A percentile compares a stretch with the other conserved stretches of the same genome.
phyloP scores from a whole-genome alignment of 2,888 invertebrate genomes.

The Cataglyphis albicans region DNA sequence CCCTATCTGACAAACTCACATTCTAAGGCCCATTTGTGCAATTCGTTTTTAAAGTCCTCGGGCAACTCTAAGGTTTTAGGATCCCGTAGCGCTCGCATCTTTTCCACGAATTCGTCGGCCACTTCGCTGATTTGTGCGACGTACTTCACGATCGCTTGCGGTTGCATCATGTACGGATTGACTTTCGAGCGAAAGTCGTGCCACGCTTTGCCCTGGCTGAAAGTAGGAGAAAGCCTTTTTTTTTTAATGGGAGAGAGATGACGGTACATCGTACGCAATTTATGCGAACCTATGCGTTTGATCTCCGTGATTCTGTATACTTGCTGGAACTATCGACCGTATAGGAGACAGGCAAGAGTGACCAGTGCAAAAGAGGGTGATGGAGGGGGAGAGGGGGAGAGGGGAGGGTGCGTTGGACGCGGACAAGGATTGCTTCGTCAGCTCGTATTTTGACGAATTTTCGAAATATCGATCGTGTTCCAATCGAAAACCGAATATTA shows the following conservation, averaged over 20 bases:
- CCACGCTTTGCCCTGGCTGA: constrained; percentile 95
- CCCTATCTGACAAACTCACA: constrained; percentile 88
- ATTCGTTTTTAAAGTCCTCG: constrained; percentile 90
- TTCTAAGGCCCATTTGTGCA: constrained; percentile 94
- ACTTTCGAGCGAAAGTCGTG: constrained; percentile 94
- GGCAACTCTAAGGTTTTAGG: constrained; percentile 88
- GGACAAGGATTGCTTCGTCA: constrained; percentile 47
- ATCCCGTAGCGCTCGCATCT: constrained; percentile 86
- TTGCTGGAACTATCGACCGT: constrained; percentile 50
- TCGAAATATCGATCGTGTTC: constrained; percentile 44
- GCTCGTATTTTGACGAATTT: constrained; percentile 55
- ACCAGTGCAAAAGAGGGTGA: not conserved
- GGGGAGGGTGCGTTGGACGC: not conserved
- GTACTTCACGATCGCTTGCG: constrained; percentile 92
- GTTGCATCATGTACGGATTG: constrained; percentile 93
- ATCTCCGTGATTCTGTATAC: constrained; percentile 25
- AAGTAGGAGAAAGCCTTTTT: constrained; percentile 53
- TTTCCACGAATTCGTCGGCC: constrained; percentile 91
- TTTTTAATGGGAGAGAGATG: constrained; percentile 7
- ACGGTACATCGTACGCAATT: constrained; percentile 44
- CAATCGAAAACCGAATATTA: not conserved
- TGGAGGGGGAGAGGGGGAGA: not conserved
- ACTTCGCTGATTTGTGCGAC: constrained; percentile 92
- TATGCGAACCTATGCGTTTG: constrained; percentile 37
- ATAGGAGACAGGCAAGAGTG: constrained; percentile 37